A percentile compares a stretch with the other conserved stretches of the same genome.
Conservation (phyloP, 2,113 vertebrate genomes). For the Pseudonaja textilis region DNA sequence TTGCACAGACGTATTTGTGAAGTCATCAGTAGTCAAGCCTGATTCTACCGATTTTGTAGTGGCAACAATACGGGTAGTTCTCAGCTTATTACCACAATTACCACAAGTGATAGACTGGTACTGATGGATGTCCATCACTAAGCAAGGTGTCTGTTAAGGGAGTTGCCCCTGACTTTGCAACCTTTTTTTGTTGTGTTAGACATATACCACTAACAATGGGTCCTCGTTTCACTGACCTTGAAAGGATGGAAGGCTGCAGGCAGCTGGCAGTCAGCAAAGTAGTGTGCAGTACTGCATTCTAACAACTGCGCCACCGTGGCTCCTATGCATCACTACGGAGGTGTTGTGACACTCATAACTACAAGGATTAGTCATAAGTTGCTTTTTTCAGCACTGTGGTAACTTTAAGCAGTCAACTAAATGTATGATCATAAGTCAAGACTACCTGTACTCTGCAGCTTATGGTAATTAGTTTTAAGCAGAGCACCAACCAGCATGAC, state of each 20-base stretch:
- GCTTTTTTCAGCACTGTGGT: not conserved
- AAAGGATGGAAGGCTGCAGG: no score
- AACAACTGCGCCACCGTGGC: no score
- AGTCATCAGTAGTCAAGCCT: not conserved
- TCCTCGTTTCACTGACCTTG: no score
- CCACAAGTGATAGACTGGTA: not conserved
- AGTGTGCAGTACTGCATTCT: no score
- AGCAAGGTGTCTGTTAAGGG: not conserved
- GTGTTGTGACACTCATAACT: not conserved
- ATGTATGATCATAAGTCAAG: not conserved
- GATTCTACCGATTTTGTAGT: not conserved
- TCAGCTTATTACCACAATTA: not conserved
- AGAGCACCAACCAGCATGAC: not conserved
- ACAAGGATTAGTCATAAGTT: not conserved
- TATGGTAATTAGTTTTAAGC: not conserved
- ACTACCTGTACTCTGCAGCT: not conserved
- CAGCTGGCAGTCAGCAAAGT: no score
- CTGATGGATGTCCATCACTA: not conserved
- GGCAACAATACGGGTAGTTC: not conserved
- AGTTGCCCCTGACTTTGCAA: not conserved
- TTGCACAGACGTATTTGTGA: not conserved
- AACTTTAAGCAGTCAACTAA: not conserved
- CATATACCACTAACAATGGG: no score
- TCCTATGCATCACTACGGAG: no score
- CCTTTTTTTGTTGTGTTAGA: not conserved